These are phyloP conservation scores for Nemapogon koenigi DNA, from an alignment of 2,888 invertebrate species.

Conservation along the genomic window DNA sequence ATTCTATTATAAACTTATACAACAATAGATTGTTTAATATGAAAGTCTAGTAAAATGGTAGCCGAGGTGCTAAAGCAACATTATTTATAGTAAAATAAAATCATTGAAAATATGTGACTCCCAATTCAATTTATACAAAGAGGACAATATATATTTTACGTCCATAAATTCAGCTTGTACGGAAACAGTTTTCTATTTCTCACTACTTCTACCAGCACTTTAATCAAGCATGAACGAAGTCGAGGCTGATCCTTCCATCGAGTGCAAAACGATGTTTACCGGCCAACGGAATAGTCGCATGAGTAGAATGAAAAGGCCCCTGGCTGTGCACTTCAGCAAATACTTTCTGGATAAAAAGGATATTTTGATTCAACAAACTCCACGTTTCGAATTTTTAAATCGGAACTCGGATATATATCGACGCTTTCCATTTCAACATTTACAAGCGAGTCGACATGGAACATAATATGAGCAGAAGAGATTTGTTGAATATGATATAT, in stretches of 20 bases:
- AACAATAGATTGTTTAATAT: no score
- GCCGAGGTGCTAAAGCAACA: no score
- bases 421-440: conserved; percentile 8
- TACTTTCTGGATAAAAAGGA: conserved; percentile 10
- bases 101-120: no score
- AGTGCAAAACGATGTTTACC: conserved; percentile 10
- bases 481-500: no score
- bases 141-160: no score
- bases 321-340: not conserved
- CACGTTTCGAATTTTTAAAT: conserved; percentile 8
- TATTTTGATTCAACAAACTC: conserved; percentile 10
- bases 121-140: no score
- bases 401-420: conserved; percentile 3
- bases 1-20: no score
- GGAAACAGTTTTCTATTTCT: conserved; percentile 3
- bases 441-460: conserved; percentile 3
- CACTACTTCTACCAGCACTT: conserved; percentile 5
- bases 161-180: no score
- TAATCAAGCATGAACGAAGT: conserved; percentile 9
- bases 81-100: no score
- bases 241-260: conserved; percentile 1
- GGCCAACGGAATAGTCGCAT: conserved; percentile 7
- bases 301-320: conserved; percentile 8
- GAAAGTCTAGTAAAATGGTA: no score
- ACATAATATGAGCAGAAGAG: no score